A percentile compares a stretch with the other conserved stretches of the same genome.
phyloP scores from a whole-genome alignment of 2,113 vertebrate species.

The Engraulis encrasicolus region DNA sequence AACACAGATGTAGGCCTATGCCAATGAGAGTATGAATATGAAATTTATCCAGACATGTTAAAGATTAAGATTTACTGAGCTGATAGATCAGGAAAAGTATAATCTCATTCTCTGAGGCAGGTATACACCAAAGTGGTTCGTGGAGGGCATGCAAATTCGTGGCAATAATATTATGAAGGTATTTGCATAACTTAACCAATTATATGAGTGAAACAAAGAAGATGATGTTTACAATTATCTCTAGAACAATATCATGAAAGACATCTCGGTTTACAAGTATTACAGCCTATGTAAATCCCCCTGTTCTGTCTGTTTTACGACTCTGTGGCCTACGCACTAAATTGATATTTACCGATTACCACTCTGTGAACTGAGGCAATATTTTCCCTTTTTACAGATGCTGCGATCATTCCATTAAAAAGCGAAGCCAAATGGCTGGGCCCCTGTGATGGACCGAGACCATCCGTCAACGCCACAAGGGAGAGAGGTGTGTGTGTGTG shows the following conservation, averaged over 20 bases:
- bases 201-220: background rate
- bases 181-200: too few species aligned
- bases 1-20: too few species aligned
- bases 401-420: background rate
- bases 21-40: background rate
- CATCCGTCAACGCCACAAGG: constrained; percentile 67
- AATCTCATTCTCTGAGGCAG: too few species aligned
- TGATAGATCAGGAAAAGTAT: too few species aligned
- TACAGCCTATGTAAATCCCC: background rate
- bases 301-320: background rate
- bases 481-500: too few species aligned
- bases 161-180: too few species aligned
- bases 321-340: background rate
- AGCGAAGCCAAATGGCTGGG: constrained; percentile 33
- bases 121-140: too few species aligned
- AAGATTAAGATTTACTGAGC: background rate
- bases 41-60: background rate
- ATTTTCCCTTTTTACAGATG: background rate
- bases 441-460: constrained; percentile 58
- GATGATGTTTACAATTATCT: background rate
- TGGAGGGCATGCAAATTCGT: too few species aligned
- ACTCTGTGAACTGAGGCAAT: background rate
- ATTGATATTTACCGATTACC: background rate
- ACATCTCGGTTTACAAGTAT: background rate
- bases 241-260: background rate